Conservation (phyloP, 1,140 invertebrate species). For the Triops cancriformis region DNA sequence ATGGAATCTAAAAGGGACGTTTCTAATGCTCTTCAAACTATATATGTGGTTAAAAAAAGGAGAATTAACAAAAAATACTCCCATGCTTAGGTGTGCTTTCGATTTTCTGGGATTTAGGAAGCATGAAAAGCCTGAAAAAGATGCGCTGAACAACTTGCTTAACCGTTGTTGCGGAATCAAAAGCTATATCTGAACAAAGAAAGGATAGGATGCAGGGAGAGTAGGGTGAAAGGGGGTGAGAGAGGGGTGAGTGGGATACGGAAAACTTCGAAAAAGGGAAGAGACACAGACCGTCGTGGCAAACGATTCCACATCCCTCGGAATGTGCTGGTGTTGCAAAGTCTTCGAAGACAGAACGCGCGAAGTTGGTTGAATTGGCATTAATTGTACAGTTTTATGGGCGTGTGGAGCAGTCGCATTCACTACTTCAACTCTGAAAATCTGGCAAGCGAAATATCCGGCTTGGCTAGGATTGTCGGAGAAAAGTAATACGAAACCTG, state of each 20-base stretch:
- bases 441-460: constrained; percentile 4
- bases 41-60: background rate
- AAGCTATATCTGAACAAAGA: constrained; percentile 11
- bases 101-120: constrained; percentile 14
- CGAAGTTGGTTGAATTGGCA: background rate
- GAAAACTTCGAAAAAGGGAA: background rate
- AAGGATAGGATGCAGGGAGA: background rate
- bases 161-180: constrained; percentile 13
- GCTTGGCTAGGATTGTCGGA: background rate
- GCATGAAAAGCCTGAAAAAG: constrained; percentile 10
- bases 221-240: background rate
- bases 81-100: background rate
- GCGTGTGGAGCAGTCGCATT: constrained; percentile 3
- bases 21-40: constrained; percentile 11
- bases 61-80: background rate
- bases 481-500: background rate
- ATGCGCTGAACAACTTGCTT: constrained; percentile 10
- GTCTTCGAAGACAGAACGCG: background rate
- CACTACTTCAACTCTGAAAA: background rate
- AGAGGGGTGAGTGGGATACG: background rate
- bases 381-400: constrained; percentile 2
- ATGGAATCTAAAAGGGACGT: background rate
- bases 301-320: background rate
- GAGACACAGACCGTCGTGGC: background rate
- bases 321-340: background rate